phyloP scores from a whole-genome alignment of 92 coral and sea anemone species.

The Phenganax stokvisi region DNA sequence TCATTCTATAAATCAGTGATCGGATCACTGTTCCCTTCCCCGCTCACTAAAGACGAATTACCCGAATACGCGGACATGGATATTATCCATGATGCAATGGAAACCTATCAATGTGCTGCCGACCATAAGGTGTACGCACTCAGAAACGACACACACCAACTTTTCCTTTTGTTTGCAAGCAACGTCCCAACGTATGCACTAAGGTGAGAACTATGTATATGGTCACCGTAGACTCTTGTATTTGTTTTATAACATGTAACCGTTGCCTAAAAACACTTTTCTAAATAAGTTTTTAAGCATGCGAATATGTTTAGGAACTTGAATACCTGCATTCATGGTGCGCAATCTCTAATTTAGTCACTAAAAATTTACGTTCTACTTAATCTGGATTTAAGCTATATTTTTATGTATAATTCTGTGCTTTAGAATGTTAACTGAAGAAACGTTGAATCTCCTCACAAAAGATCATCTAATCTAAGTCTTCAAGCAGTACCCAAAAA shows the following conservation, averaged over 20 bases:
- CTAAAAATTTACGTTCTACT: neutral
- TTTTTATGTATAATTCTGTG: neutral
- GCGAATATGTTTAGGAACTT: neutral
- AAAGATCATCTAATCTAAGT: constrained; percentile 47
- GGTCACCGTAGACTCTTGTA: no score
- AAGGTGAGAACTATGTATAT: constrained; percentile 56
- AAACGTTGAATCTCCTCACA: constrained; percentile 42
- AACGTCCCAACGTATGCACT: constrained; percentile 79
- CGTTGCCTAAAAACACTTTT: neutral
- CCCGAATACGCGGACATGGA: constrained; percentile 20
- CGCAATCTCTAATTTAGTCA: neutral
- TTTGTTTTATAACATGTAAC: neutral
- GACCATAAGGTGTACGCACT: constrained; percentile 87
- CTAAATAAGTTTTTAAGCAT: neutral
- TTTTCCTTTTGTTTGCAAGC: constrained; percentile 66
- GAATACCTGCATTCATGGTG: neutral
- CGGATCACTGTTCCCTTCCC: constrained; percentile 81
- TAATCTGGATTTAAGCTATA: neutral
- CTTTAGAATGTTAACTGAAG: constrained; percentile 45
- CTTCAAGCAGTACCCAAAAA: no score
- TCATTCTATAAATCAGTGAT: constrained; percentile 84
- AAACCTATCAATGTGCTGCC: constrained; percentile 75
- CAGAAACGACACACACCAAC: constrained; percentile 79
- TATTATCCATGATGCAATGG: constrained; percentile 79
- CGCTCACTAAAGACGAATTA: neutral